Percentiles rank a stretch among this genome's conserved stretches.
Evolutionary conservation across 2,797 vertebrate genomes (phyloP).

Genomic region (Neosilurus hyrtlii): DNA sequence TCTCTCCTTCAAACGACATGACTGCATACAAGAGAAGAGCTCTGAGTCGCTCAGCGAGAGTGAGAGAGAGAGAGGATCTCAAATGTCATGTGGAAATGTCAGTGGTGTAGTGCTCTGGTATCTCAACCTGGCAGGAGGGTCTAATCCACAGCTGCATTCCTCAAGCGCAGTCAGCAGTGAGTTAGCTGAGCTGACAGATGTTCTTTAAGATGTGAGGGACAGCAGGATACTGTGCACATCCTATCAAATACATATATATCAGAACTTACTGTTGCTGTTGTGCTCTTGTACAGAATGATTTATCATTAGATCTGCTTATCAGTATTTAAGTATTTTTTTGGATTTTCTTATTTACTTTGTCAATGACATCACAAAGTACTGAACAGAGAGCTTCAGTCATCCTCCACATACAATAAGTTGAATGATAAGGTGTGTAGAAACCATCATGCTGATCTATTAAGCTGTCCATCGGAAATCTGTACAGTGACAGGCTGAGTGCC

Average conservation of each 20-base stretch:
- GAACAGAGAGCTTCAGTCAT: not conserved
- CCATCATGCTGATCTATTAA: conserved; percentile 36
- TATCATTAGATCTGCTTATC: not conserved
- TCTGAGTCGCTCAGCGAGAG: conserved; percentile 28
- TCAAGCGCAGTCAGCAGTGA: conserved; percentile 40
- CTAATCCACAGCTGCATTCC: conserved; percentile 53
- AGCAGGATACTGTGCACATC: conserved; percentile 19
- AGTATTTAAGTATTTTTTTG: not conserved
- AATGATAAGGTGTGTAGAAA: conserved; percentile 3
- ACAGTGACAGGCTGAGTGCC: conserved; percentile 50
- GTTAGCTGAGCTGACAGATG: conserved; percentile 44
- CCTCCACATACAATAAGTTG: conserved; percentile 16
- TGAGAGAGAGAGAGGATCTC: conserved; percentile 33
- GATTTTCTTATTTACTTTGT: not conserved
- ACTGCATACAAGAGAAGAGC: conserved; percentile 30
- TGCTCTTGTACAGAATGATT: not conserved
- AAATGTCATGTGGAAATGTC: conserved; percentile 61
- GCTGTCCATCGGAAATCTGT: conserved; percentile 52
- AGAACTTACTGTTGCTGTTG: conserved; percentile 9
- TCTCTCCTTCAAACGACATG: conserved; percentile 25
- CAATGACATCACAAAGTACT: not conserved
- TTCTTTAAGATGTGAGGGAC: conserved; percentile 41
- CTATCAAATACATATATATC: conserved; percentile 14
- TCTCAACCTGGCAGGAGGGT: conserved; percentile 47
- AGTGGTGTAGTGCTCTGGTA: conserved; percentile 50